Evolutionary conservation across 2,797 vertebrate species (phyloP).

Genomic region (Cryptoprocta ferox): DNA sequence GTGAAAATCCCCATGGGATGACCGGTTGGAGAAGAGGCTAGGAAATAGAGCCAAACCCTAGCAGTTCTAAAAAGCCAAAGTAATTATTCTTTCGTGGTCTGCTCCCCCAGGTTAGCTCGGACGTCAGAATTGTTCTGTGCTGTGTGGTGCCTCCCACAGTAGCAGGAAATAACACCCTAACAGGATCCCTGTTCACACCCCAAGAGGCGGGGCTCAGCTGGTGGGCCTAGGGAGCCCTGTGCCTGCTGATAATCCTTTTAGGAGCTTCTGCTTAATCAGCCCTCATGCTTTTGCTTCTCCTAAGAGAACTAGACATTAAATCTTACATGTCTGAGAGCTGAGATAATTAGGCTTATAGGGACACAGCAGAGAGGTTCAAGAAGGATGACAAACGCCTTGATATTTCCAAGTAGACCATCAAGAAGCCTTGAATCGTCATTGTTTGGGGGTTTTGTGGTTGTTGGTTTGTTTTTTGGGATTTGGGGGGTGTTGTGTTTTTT

Average conservation of each 20-base stretch:
- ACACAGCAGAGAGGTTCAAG: constrained; percentile 6
- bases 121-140: background rate
- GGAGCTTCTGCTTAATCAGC: background rate
- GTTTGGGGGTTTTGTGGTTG: background rate
- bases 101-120: background rate
- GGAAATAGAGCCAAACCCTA: background rate
- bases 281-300: background rate
- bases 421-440: background rate
- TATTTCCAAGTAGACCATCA: background rate
- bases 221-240: constrained; percentile 56
- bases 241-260: constrained; percentile 66
- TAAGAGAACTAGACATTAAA: constrained; percentile 46
- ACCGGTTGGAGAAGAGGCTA: background rate
- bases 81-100: constrained; percentile 20
- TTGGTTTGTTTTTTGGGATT: background rate
- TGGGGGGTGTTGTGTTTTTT: too few species aligned
- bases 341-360: constrained; percentile 42
- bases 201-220: background rate
- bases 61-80: background rate
- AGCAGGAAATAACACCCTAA: constrained; percentile 70
- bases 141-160: background rate
- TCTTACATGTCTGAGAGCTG: constrained; percentile 35
- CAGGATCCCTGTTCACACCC: constrained; percentile 25
- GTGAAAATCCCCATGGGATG: background rate
- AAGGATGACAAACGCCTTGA: background rate